These are phyloP conservation scores for Papilio polyxenes DNA, from an alignment of 1,140 invertebrate species.

Conservation along the genomic window DNA sequence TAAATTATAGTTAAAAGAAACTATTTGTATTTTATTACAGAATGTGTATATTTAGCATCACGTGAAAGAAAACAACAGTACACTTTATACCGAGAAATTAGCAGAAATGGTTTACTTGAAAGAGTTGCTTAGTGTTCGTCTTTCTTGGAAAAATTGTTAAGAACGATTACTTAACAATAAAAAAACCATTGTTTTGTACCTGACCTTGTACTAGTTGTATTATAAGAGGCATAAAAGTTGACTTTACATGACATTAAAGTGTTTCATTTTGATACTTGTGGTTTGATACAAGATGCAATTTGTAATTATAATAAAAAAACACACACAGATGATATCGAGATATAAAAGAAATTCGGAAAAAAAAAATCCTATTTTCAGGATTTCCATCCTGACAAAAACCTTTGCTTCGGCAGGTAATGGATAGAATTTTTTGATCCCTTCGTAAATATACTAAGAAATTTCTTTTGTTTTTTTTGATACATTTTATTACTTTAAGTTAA, in stretches of 20 bases:
- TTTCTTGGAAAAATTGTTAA: slow-evolving; percentile 49
- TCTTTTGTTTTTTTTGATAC: no score
- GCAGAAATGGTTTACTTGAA: slow-evolving; percentile 61
- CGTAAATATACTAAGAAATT: no score
- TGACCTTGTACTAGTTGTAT: background rate
- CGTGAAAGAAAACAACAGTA: slow-evolving; percentile 50
- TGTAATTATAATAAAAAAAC: no score
- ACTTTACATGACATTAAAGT: background rate
- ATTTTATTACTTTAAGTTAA: background rate
- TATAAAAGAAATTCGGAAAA: no score
- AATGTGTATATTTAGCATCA: slow-evolving; percentile 13
- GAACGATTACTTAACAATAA: slow-evolving; percentile 12
- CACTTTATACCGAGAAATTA: slow-evolving; percentile 70
- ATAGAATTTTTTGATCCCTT: no score
- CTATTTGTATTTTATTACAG: slow-evolving; percentile 1
- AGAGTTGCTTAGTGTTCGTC: slow-evolving; percentile 55
- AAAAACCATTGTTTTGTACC: slow-evolving; percentile 4
- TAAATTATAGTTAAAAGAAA: background rate
- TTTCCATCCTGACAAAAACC: no score
- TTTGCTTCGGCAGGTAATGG: no score
- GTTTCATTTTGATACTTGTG: no score
- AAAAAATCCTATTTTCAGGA: no score
- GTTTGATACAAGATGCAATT: no score
- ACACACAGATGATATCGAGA: no score
- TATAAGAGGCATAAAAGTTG: background rate